Percentiles rank a stretch among this genome's conserved stretches.
Conservation (phyloP, 2,113 vertebrate genomes). For the Antechinus stuartii region DNA sequence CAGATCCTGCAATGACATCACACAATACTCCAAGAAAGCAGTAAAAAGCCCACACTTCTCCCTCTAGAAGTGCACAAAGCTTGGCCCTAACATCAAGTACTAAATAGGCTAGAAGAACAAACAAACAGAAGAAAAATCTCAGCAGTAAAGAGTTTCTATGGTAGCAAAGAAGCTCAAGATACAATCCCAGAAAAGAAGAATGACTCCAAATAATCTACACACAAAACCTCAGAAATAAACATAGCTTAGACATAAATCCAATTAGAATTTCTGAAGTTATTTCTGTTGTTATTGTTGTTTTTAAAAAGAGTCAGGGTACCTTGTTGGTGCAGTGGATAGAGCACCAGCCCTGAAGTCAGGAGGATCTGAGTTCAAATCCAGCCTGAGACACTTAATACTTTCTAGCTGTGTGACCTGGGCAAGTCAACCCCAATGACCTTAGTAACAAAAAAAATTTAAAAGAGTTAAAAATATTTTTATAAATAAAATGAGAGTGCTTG, state of each 20-base stretch:
- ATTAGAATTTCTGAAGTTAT: not conserved
- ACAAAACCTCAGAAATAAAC: not conserved
- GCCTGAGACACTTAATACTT: too few relatives aligned
- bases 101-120: not conserved
- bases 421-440: too few relatives aligned
- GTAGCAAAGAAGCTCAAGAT: not conserved
- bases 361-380: too few relatives aligned
- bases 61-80: not conserved
- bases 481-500: not conserved
- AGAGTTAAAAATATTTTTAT: not conserved
- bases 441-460: too few relatives aligned
- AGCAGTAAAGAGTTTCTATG: not conserved
- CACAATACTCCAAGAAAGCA: not conserved
- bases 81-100: not conserved
- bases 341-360: too few relatives aligned
- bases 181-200: not conserved
- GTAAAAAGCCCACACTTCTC: not conserved
- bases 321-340: too few relatives aligned
- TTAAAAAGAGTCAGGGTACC: too few relatives aligned
- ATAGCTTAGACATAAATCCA: not conserved
- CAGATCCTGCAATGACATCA: not conserved
- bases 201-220: not conserved
- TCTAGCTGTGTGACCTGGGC: too few relatives aligned
- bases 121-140: not conserved
- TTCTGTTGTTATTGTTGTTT: too few relatives aligned